Evolutionary conservation across 1,140 invertebrate genomes (phyloP), one percentile per base, ranked within the genome.

Genomic region (Octopus bimaculoides): DNA sequence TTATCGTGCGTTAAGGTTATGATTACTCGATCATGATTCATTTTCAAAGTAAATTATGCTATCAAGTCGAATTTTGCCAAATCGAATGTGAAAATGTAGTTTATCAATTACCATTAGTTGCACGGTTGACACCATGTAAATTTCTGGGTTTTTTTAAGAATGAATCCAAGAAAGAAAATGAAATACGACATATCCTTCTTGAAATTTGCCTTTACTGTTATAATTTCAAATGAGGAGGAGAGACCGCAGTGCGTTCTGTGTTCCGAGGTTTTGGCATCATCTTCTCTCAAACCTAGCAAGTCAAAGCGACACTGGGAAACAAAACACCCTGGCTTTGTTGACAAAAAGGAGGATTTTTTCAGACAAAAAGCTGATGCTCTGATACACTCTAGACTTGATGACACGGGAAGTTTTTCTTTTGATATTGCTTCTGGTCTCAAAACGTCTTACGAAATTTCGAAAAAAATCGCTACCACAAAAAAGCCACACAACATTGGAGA

Each of bases 201-300:
- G 61, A 66, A 66, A 66, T n/a, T 66, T 66, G 61, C 9, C 61
- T 66, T 66, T n/a, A 66, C 61, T n/a, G n/a, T n/a, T n/a, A 10
- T 66, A n/a, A 66, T 66, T n/a, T 10, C 9, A 9, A 66, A 66
- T 66, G 61, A n/a, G 9, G 61, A 10, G 9, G 61, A 66, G 61
- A 66, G n/a, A n/a, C 61, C 61, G n/a, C 61, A 66, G n/a, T 66
- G 9, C 61, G 61, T 66, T 66, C n/a, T 66, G 61, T 66, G 61
- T n/a, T 10, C 9, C n/a, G 61, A 10, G 9, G 61, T 66, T 66
- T n/a, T 66, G n/a, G n/a, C 9, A 10, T 9, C 61, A 10, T 9
- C 9, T 10, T 66, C 61, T 66, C 61, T 66, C 9, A 66, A 66
- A 66, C 61, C 61, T 66, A 9, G 9, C 9, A 66, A 66, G n/a